These are phyloP conservation scores for Tetragonula clypearis DNA, from an alignment of 1,140 invertebrate species.

Conservation along the genomic window DNA sequence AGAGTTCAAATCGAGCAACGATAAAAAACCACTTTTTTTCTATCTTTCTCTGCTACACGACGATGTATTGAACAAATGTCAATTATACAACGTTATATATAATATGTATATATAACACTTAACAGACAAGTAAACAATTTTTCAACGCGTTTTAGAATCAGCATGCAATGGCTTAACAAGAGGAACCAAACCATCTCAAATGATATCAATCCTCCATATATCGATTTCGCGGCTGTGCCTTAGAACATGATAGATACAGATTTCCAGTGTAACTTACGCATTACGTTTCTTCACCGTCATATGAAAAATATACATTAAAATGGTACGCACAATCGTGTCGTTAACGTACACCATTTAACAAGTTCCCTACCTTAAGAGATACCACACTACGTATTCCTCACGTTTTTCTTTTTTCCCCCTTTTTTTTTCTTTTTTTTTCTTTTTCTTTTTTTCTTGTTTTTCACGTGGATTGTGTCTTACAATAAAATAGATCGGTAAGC, in stretches of 20 bases:
- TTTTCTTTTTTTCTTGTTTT: neutral
- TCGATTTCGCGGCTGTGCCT: constrained; percentile 40
- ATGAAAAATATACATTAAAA: constrained; percentile 79
- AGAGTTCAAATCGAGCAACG: too few species aligned
- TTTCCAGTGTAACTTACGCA: constrained; percentile 56
- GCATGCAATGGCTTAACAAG: neutral
- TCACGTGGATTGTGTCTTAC: constrained; percentile 53
- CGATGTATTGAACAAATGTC: neutral
- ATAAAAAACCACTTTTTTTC: neutral
- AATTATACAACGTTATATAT: constrained; percentile 29
- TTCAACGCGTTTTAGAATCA: constrained; percentile 12
- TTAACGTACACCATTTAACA: constrained; percentile 68
- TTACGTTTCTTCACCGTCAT: constrained; percentile 63
- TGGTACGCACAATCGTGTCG: constrained; percentile 66
- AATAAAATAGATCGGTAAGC: constrained; percentile 71
- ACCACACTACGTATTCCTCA: constrained; percentile 61
- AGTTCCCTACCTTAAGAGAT: constrained; percentile 63
- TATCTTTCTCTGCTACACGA: too few species aligned
- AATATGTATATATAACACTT: constrained; percentile 33
- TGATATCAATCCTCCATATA: neutral
- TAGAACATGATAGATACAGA: constrained; percentile 51
- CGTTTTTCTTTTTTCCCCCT: too few species aligned
- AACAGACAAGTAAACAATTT: constrained; percentile 31
- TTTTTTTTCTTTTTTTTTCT: neutral
- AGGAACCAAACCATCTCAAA: neutral